Evolutionary conservation across 2,888 invertebrate genomes (phyloP), one percentile per base, ranked within the genome.

Genomic region (Eupelmus urozonus): DNA sequence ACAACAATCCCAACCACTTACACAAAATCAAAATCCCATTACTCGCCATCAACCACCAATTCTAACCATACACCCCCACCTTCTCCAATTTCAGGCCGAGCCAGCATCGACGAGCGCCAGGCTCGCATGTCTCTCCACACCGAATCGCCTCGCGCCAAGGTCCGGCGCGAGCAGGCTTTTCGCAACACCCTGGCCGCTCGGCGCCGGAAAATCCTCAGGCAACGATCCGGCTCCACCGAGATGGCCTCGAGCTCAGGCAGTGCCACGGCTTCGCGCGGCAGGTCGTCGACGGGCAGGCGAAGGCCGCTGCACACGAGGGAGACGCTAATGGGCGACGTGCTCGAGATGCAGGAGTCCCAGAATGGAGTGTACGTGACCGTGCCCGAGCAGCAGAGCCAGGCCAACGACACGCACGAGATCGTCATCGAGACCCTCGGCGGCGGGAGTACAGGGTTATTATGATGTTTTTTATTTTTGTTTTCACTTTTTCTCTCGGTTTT

Each of bases 201-300:
- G 34, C 90, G 94, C 66, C 91, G 92, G 53, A 93, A 93, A 72
- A 89, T 93, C 65, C 90, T 93, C n/a, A n/a, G n/a, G n/a, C n/a
- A n/a, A n/a, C 9, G 40, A n/a, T 23, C 42, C 18, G 25, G 16
- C 63, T n/a, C 25, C 45, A 2, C 7, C 49, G 29, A 60, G 18
- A 18, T 18, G 18, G 1, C 25, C 7, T n/a, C n/a, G n/a, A n/a
- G n/a, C n/a, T n/a, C n/a, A n/a, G n/a, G n/a, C n/a, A n/a, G n/a
- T n/a, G 13, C 25, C 1, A 16, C 20, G n/a, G 18, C 59, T 1
- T 62, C 76, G 5, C 25, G 25, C n/a, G 11, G 57, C 0, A 27
- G 53, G 18, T 25, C 60, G 27, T 5, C 23, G 27, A n/a, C 7
- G 45, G 20, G 23, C 67, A 51, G 57, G 1, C 55, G 57, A 18